Conservation (phyloP, 2,113 vertebrate species). For the Etheostoma spectabile region DNA sequence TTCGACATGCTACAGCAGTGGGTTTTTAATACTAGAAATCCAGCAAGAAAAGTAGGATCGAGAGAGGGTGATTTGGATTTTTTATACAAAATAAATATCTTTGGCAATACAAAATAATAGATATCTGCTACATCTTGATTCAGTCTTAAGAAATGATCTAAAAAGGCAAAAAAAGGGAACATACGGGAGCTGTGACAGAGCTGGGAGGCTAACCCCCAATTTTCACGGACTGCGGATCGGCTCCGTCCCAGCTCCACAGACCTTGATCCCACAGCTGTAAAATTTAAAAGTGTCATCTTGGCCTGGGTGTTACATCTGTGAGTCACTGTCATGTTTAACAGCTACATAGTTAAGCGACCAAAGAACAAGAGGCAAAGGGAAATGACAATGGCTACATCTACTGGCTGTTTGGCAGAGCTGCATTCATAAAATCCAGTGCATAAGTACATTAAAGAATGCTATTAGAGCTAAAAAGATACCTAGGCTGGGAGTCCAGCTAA, state of each 20-base stretch:
- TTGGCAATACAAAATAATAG: neutral
- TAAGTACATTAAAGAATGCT: neutral
- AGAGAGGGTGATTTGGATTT: neutral
- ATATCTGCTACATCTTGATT: neutral
- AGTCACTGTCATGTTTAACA: neutral
- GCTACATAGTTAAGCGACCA: neutral
- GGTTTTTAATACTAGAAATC: neutral
- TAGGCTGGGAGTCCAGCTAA: neutral
- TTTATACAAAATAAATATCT: neutral
- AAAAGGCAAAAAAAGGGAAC: neutral
- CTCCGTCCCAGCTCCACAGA: too few species aligned
- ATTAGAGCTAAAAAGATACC: too few species aligned
- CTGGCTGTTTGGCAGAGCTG: constrained; percentile 24
- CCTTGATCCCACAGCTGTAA: constrained; percentile 7
- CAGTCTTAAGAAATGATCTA: too few species aligned
- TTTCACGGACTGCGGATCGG: too few species aligned
- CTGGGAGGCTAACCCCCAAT: too few species aligned
- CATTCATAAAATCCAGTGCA: neutral
- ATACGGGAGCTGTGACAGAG: constrained; percentile 28
- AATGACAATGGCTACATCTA: constrained; percentile 38
- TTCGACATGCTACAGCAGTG: neutral
- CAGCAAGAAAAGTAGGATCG: constrained; percentile 2
- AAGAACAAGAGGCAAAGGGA: neutral
- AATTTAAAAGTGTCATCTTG: constrained; percentile 14
- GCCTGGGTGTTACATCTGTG: neutral